These are phyloP conservation scores for Lates japonicus DNA, from an alignment of 2,797 vertebrate genomes.

Conservation along the genomic window DNA sequence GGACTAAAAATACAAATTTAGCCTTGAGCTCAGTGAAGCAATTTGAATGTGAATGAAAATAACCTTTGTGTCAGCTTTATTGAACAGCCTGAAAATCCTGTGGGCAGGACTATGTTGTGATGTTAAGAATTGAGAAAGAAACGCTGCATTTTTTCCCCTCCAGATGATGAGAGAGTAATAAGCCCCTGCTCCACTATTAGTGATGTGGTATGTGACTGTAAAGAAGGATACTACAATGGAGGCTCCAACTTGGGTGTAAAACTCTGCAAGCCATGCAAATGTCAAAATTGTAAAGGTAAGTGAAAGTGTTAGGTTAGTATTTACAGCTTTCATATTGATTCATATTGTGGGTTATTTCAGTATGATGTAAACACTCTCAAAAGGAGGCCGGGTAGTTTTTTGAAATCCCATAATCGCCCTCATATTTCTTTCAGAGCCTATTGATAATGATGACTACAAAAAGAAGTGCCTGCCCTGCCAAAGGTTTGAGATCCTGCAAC, in stretches of 20 bases:
- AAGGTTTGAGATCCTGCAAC: slow-evolving; percentile 43
- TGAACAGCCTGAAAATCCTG: slow-evolving; percentile 3
- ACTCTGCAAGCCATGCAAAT: accelerated
- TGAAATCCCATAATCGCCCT: not conserved
- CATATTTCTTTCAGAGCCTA: not conserved
- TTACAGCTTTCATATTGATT: not conserved
- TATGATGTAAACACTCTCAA: not conserved
- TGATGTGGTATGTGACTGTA: slow-evolving; percentile 59
- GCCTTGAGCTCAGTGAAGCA: not conserved
- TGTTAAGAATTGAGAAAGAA: not conserved
- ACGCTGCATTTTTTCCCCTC: not conserved
- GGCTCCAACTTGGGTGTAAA: accelerated
- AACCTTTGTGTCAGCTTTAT: not conserved
- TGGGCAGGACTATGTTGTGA: slow-evolving; percentile 1
- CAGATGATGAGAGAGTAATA: accelerated
- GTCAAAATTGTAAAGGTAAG: slow-evolving; percentile 18
- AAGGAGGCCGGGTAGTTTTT: not conserved
- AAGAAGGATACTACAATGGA: slow-evolving; percentile 19
- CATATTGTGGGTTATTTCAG: not conserved
- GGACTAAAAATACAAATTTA: not conserved
- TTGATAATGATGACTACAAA: accelerated
- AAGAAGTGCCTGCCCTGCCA: slow-evolving; percentile 4
- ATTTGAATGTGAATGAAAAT: not conserved
- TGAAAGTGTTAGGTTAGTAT: not conserved
- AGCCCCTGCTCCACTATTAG: slow-evolving; percentile 29